Evolutionary conservation across 2,888 invertebrate genomes (phyloP), one percentile per base, ranked within the genome.

Genomic region (Stramonita haemastoma): DNA sequence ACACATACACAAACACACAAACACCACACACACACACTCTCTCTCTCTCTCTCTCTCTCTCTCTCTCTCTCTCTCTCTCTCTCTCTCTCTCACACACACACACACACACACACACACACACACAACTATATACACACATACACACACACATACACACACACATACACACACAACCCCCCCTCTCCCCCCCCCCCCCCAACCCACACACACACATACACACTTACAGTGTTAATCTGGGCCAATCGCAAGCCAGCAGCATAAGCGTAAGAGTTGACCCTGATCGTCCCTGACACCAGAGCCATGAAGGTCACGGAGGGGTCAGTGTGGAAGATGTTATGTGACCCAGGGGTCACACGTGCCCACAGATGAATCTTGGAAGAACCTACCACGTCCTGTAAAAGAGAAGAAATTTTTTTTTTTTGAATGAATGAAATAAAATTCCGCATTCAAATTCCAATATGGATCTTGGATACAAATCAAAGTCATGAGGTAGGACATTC

Each of bases 241-340:
- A 93, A 57, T 46, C 93, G 83, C 81, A 91, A 87, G 17, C 94
- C 94, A 32, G 93, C 92, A 0, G 92, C 90, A 84, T 92, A 92
- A 6, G 93, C 94, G 90, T 94, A 94, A 0, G 93, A 93, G 89
- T 94, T 94, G 87, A 91, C 93, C 70, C 91, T 87, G 73, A 92
- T 92, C 66, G 93, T 92, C 1, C 94, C 94, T 56, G 93, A 93
- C 15, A 93, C 92, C 34, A 93, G 87, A 11, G 92, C 94, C 56
- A 93, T 90, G 90, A 94, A 94, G 1, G 89, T 90, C 19, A 92
- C 92, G 13, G 92, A 91, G 17, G 93, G 93, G 32, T 92, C 92
- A 0, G 77, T 87, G 90, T 94, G 93, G 87, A 90, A 92, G n/a
- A 94, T 87, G 56, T 91, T 90, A 87, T 94, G 93, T 22, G 92